These are phyloP conservation scores for Meles meles DNA, from an alignment of 2,113 vertebrate species.

Conservation along the genomic window DNA sequence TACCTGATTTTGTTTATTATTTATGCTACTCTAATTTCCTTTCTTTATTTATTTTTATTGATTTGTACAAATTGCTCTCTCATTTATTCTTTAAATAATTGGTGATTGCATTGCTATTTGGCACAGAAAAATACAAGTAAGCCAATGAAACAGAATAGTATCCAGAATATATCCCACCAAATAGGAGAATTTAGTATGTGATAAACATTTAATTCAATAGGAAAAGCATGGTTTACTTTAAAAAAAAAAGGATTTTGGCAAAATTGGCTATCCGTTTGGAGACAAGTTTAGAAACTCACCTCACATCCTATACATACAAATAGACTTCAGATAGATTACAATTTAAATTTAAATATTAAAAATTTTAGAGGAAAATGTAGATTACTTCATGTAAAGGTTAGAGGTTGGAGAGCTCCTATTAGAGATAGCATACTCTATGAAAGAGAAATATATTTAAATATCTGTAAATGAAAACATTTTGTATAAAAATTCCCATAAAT, in stretches of 20 bases:
- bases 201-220: slow-evolving; percentile 22
- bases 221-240: background rate
- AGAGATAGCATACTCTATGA: background rate
- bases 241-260: background rate
- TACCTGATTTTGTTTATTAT: background rate
- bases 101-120: background rate
- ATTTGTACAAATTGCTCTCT: background rate
- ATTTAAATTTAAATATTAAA: background rate
- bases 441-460: background rate
- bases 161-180: background rate
- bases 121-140: background rate
- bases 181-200: background rate
- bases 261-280: background rate
- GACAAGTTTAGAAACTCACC: background rate
- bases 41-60: background rate
- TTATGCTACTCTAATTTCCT: background rate
- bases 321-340: background rate
- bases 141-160: background rate
- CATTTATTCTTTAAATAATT: background rate
- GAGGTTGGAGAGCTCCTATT: background rate
- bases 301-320: background rate
- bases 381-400: background rate
- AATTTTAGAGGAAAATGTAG: background rate
- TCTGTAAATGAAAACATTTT: slow-evolving; percentile 9
- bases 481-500: background rate